These are phyloP conservation scores for Genyomyrus donnyi DNA, from an alignment of 2,113 vertebrate genomes.

Conservation along the genomic window DNA sequence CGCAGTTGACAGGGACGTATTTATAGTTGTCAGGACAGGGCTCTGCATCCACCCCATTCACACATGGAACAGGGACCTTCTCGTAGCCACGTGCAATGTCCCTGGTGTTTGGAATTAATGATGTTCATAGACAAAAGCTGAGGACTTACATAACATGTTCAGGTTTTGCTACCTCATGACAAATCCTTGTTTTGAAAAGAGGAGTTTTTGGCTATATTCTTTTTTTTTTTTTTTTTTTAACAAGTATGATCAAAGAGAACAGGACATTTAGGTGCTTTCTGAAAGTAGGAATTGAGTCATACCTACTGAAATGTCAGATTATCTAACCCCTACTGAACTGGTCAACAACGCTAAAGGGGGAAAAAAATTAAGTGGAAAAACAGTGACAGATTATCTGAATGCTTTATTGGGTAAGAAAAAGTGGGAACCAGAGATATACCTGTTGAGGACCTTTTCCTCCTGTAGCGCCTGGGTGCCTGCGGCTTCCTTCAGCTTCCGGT, in stretches of 20 bases:
- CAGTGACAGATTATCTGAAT: neutral
- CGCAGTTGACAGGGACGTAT: constrained; percentile 88
- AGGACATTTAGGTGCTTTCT: neutral
- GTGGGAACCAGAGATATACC: constrained; percentile 47
- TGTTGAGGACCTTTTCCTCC: constrained; percentile 68
- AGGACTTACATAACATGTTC: neutral
- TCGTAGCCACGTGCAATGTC: constrained; percentile 91
- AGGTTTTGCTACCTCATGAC: neutral
- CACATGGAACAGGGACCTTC: constrained; percentile 79
- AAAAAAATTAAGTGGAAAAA: neutral
- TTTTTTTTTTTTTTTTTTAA: neutral
- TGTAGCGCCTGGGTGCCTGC: constrained; percentile 49
- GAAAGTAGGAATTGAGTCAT: neutral
- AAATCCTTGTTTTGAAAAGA: neutral
- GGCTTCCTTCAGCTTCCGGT: constrained; percentile 73
- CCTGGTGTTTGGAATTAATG: constrained; percentile 48
- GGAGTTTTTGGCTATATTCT: neutral
- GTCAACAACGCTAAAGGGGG: neutral
- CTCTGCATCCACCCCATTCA: constrained; percentile 81
- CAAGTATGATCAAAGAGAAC: neutral
- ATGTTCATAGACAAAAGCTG: neutral
- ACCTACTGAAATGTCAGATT: neutral
- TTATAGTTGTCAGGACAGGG: constrained; percentile 85
- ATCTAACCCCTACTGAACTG: neutral
- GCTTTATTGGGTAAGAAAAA: neutral